These are phyloP conservation scores for Clarias macrocephalus DNA, from an alignment of 2,113 vertebrate species.

Conservation along the genomic window DNA sequence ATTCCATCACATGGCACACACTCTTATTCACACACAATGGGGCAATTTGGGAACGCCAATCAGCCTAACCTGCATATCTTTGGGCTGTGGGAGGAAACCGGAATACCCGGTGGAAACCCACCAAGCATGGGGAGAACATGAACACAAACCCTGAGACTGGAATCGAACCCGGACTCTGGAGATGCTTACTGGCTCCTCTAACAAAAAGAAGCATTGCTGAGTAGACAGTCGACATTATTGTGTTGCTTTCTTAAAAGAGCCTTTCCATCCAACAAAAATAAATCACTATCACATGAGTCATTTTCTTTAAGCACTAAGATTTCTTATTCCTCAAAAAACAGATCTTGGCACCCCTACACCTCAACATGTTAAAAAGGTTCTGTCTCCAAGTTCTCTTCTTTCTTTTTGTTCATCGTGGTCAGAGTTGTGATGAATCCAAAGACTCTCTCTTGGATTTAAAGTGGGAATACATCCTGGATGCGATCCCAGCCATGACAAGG, in stretches of 20 bases:
- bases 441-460: background rate
- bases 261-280: background rate
- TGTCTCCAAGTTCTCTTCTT: background rate
- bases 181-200: background rate
- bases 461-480: background rate
- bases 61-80: too few relatives aligned
- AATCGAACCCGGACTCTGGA: background rate
- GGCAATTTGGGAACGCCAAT: too few relatives aligned
- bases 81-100: too few relatives aligned
- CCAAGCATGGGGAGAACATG: too few relatives aligned
- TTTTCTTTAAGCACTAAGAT: background rate
- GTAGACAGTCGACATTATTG: background rate
- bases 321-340: background rate
- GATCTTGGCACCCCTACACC: background rate
- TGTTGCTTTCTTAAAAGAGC: background rate
- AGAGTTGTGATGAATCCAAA: background rate
- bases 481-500: background rate
- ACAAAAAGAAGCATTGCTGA: background rate
- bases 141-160: too few relatives aligned
- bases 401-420: background rate
- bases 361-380: background rate
- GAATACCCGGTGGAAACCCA: too few relatives aligned
- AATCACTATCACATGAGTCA: background rate
- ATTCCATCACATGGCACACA: too few relatives aligned
- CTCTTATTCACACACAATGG: too few relatives aligned